These are phyloP conservation scores for Leptonema lineaticorne DNA, from an alignment of 1,140 invertebrate genomes.

Conservation along the genomic window DNA sequence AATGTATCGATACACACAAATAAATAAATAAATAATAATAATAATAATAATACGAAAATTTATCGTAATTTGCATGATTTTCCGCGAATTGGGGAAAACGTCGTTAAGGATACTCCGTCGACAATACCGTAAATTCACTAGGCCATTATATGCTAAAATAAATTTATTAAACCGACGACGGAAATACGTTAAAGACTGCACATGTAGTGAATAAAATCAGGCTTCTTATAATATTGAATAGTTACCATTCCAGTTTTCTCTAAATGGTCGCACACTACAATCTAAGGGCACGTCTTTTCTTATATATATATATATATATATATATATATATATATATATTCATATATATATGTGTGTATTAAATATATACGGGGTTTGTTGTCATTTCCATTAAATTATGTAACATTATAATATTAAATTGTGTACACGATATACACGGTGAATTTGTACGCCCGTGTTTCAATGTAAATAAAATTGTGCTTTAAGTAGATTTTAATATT, in stretches of 20 bases:
- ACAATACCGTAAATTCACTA: background rate
- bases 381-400: slow-evolving; percentile 16
- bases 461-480: background rate
- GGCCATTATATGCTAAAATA: slow-evolving; percentile 9
- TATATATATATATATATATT: too few relatives aligned
- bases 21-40: background rate
- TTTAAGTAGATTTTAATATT: slow-evolving; percentile 7
- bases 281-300: background rate
- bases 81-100: background rate
- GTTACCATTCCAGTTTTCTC: slow-evolving; percentile 15
- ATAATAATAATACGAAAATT: too few relatives aligned
- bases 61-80: background rate
- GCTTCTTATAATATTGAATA: slow-evolving; percentile 13
- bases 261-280: slow-evolving; percentile 6
- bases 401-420: background rate
- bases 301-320: too few relatives aligned
- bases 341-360: too few relatives aligned
- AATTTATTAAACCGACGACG: background rate
- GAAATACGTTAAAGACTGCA: slow-evolving; percentile 1
- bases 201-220: background rate
- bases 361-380: too few relatives aligned
- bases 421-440: background rate
- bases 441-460: background rate
- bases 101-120: background rate
- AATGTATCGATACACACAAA: background rate